Base-by-base conservation (phyloP, 2,113 vertebrate species). In the Rana temporaria region DNA sequence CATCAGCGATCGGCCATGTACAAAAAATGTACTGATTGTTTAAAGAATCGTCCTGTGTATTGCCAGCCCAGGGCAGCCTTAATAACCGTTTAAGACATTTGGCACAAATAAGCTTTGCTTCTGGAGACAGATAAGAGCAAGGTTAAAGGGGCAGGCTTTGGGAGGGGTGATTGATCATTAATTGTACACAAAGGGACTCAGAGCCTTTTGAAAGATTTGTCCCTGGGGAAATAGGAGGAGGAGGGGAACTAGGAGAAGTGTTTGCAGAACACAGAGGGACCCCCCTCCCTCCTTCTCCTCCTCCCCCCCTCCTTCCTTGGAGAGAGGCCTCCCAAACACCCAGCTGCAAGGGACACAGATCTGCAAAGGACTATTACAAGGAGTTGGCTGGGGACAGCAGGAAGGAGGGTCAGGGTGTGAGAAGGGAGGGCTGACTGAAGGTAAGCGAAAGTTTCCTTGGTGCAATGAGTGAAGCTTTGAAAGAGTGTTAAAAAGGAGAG, bases 261-360 rank as follows among this genome's bases (percentile, higher is more conserved):
- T 66, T 77, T 65, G 63, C 64, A 67, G 64, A 79, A 79, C 52
- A 57, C 48, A 56, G 75, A 62, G 42, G 42, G 42, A 53, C n/a
- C 63, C 76, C 76, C 26, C 17, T 57, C 32, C n/a, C n/a, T n/a
- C n/a, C n/a, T n/a, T n/a, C 59, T 60, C 32, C 34, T 5, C 55
- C 56, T 18, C 55, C 6, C 59, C 76, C 63, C 60, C 63, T 32
- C 42, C 63, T 20, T 63, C 17, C 38, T 67, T 53, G 62, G 48
- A 67, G 48, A 67, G 24, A 79, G 65, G 53, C 76, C 53, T 55
- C 34, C 19, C 64, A 52, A 42, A 48, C 75, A 78, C 20, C 62
- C 60, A 56, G 42, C 18, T 67, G 48, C 52, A 67, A 15, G 34
- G 26, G 63, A 65, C 24, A 56, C 38, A 66, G 48, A 67, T n/a